phyloP scores from a whole-genome alignment of 2,888 invertebrate genomes.

The Noctua pronuba region DNA sequence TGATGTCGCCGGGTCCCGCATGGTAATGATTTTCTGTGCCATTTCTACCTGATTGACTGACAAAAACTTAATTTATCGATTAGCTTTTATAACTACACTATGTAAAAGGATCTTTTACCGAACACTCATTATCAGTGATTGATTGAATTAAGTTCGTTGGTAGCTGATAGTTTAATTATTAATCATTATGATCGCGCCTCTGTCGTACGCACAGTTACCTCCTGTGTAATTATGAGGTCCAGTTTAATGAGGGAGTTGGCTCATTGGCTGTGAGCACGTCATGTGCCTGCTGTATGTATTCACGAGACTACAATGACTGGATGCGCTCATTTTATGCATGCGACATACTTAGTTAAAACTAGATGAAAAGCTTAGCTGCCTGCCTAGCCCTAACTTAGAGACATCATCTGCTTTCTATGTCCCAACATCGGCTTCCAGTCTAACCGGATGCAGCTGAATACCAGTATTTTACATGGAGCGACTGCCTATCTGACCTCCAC shows the following conservation, averaged over 20 bases:
- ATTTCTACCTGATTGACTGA: conserved; percentile 70
- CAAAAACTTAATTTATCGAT: conserved; percentile 75
- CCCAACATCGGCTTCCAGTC: no score
- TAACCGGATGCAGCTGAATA: no score
- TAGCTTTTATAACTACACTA: conserved; percentile 72
- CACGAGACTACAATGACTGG: neutral
- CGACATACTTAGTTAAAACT: neutral
- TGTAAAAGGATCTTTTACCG: conserved; percentile 73
- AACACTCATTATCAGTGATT: conserved; percentile 70
- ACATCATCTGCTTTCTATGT: no score
- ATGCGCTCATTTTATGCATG: neutral
- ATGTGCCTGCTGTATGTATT: neutral
- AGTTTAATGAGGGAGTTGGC: conserved; percentile 57
- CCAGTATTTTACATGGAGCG: no score
- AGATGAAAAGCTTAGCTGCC: neutral
- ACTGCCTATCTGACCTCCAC: no score
- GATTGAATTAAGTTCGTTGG: conserved; percentile 73
- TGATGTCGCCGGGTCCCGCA: conserved; percentile 79
- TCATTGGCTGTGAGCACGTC: conserved; percentile 38
- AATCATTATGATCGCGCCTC: conserved; percentile 47
- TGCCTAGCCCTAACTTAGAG: neutral
- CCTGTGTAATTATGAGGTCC: conserved; percentile 54
- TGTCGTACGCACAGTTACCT: conserved; percentile 47
- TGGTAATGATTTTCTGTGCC: conserved; percentile 77
- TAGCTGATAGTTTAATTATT: conserved; percentile 67